Percentiles rank a stretch among this genome's conserved stretches.
These are phyloP conservation scores for Trachelus iudaicus DNA, from an alignment of 2,888 invertebrate genomes.

Conservation along the genomic window DNA sequence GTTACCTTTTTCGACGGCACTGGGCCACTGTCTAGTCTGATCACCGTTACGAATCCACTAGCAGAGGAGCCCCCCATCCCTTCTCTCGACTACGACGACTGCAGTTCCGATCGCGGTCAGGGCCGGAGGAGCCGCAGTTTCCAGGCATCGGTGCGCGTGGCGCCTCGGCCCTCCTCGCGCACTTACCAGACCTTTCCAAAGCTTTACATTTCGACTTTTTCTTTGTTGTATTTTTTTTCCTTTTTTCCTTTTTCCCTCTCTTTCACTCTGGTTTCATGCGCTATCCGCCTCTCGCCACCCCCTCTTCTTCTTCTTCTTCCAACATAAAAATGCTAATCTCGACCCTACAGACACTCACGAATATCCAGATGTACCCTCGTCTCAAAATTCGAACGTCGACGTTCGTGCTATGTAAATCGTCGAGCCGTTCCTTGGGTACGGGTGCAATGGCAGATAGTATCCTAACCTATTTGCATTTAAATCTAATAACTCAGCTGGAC, in stretches of 20 bases:
- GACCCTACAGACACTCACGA: neutral
- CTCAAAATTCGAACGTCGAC: slow-evolving; percentile 25
- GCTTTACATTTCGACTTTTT: neutral
- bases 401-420: slow-evolving; percentile 31
- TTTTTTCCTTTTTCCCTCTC: neutral
- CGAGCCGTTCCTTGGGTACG: slow-evolving; percentile 4
- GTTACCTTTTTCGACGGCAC: neutral
- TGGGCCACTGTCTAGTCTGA: neutral
- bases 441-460: neutral
- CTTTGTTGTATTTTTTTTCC: neutral
- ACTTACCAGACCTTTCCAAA: neutral
- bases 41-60: neutral
- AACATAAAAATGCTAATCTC: neutral
- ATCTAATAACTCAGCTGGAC: slow-evolving; percentile 27
- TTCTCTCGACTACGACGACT: slow-evolving; percentile 7
- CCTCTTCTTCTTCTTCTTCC: neutral
- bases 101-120: slow-evolving; percentile 30
- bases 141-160: slow-evolving; percentile 5
- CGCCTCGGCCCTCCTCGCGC: neutral
- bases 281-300: neutral
- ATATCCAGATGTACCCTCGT: neutral
- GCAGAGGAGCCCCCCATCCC: neutral
- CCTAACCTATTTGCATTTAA: slow-evolving; percentile 39
- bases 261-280: neutral
- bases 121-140: slow-evolving; percentile 28